Evolutionary conservation across 2,797 vertebrate species (phyloP), one percentile per base, ranked within the genome.

Genomic region (Hyperoplus lanceolatus): DNA sequence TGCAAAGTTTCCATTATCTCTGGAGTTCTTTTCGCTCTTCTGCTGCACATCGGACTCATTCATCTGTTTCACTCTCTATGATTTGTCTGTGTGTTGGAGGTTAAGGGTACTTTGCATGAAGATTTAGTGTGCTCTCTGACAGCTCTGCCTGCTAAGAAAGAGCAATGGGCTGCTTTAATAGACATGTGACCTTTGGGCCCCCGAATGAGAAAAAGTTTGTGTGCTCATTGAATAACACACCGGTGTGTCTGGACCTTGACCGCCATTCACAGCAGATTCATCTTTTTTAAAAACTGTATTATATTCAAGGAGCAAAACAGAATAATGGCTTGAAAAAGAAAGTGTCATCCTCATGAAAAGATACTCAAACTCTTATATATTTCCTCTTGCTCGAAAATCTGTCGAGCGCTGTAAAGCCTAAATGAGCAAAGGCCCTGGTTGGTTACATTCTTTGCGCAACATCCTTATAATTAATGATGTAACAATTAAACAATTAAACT

Each of bases 91-190:
- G 71, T 83, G 87, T 72, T 83, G 74, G 86, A 88, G 86, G 84
- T 88, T 91, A 79, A 72, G 65, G 82, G 75, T 84, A 78, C 84
- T 88, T 90, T 87, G 89, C 88, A 88, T 90, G 86, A 86, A 90
- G 87, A 92, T 91, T 81, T 81, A 86, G 78, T 85, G 82, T 67
- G 63, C 70, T 86, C 76, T 65, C 64, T 80, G 88, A 89, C 84
- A 92, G 82, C 72, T 79, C 66, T 78, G 81, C 61, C 70, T 67
- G 60, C 68, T 80, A 78, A 82, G 79, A 85, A 84, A 85, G 88
- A 88, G 63, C 29, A 79, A 89, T 82, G 79, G 57, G 73, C 14
- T 73, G 8, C 78, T 79, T 62, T 87, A 84, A 90, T 74, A 88
- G 82, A 92, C 84, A 77, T 46, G 55, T 86, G 86, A 90, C 87